Base-by-base conservation (phyloP, 2,888 invertebrate genomes). In the Morpho achilles region DNA sequence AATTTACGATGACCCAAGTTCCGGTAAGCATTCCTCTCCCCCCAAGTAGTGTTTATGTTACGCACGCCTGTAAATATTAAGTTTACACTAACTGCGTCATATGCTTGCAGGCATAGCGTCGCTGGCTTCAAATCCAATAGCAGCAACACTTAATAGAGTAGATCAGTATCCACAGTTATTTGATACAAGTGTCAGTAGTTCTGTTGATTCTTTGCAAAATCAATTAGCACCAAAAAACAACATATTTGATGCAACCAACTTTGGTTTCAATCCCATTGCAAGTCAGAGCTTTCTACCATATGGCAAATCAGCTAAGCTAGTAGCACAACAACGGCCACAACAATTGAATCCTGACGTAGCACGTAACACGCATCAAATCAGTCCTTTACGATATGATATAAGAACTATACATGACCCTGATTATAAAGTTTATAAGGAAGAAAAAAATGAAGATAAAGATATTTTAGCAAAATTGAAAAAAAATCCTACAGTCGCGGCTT, bases 231-330 rank as follows among this genome's bases (percentile, higher is more conserved):
- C 91, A 49, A 79, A 69, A 68, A 83, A 86, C 69, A 84, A 75
- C 63, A 72, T 74, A 67, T 90, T 90, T 76, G 82, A 87, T 66
- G 81, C 90, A 58, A 80, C 84, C 71, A 75, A 75, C 70, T 91
- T 90, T 70, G 91, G 91, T 65, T 91, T 88, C 67, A 82, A 86
- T 71, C 91, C 91, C 42, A 84, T 88, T 64, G 88, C 88, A 66
- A 90, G 91, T 71, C 84, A 88, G 75, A 74, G 80, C 66, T 87
- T 87, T 73, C 69, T 72, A 43, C 76, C 82, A 43, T 78, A 80
- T 56, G 79, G 70, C 58, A 80, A 77, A 68, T 74, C 84, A 44
- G 84, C 86, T 60, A 80, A 79, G 68, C 69, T 87, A 69, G 75
- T 81, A 64, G 75, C 77, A 63, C 80, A 77, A 61, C 80, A 76